Evolutionary conservation across 1,140 invertebrate species (phyloP).

Genomic region (Meloidogyne hapla): DNA sequence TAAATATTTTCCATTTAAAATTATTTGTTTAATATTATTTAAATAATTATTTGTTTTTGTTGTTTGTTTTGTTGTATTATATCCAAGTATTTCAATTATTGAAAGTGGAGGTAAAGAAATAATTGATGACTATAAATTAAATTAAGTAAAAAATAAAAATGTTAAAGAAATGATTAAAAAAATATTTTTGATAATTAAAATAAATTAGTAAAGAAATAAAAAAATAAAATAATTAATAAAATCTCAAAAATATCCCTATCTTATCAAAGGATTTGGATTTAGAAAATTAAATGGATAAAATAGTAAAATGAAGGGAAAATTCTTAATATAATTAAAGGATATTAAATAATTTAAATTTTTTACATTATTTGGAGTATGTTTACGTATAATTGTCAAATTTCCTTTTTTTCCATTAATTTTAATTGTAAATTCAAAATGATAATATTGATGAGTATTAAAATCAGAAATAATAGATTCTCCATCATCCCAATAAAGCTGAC

Average conservation of each 20-base stretch:
- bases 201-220: too few species aligned
- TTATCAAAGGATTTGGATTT: too few species aligned
- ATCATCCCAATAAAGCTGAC: slow-evolving; percentile 45
- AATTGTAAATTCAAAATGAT: slow-evolving; percentile 30
- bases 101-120: not conserved
- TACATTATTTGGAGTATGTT: not conserved
- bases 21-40: not conserved
- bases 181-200: too few species aligned
- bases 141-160: not conserved
- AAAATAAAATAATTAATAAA: too few species aligned
- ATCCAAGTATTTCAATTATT: slow-evolving; percentile 1
- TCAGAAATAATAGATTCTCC: slow-evolving; percentile 34
- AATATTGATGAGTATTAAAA: slow-evolving; percentile 27
- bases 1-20: not conserved
- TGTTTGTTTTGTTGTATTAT: not conserved
- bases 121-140: not conserved
- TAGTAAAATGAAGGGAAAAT: too few species aligned
- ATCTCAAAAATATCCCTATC: too few species aligned
- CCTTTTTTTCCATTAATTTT: not conserved
- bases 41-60: not conserved
- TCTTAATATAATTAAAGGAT: too few species aligned
- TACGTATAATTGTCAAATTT: slow-evolving; percentile 1
- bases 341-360: not conserved
- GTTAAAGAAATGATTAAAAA: too few species aligned
- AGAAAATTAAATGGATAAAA: too few species aligned